Percentiles rank a stretch among this genome's conserved stretches.
Evolutionary conservation across 2,797 vertebrate species (phyloP).

Genomic region (Paratrypauchen microcephalus): DNA sequence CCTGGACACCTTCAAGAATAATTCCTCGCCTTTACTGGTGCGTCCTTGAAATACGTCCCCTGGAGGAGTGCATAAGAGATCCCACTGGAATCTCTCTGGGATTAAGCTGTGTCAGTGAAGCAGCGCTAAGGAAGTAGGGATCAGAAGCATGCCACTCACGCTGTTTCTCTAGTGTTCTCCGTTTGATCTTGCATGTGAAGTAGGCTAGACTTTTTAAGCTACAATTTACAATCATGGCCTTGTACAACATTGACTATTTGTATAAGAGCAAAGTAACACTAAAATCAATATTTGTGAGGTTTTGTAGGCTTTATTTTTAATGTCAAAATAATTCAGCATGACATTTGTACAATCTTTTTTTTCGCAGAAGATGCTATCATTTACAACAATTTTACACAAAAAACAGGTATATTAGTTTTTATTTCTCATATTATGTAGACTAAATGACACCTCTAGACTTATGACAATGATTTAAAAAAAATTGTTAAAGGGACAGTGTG

Average conservation of each 20-base stretch:
- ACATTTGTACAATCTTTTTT: not conserved
- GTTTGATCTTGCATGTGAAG: slow-evolving; percentile 35
- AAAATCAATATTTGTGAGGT: not conserved
- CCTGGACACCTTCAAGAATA: slow-evolving; percentile 36
- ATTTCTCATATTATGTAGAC: not conserved
- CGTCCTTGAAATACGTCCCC: slow-evolving; percentile 61
- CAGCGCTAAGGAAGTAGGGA: slow-evolving; percentile 49
- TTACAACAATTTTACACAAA: not conserved
- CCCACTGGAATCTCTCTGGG: slow-evolving; percentile 53
- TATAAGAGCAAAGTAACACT: too few species aligned
- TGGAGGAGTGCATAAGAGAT: slow-evolving; percentile 33
- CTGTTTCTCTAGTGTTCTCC: slow-evolving; percentile 20
- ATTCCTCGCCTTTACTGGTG: slow-evolving; percentile 42
- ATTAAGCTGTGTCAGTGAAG: slow-evolving; percentile 58
- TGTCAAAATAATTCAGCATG: not conserved
- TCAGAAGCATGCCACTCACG: slow-evolving; percentile 43
- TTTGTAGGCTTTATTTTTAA: not conserved
- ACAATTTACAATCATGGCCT: slow-evolving; percentile 6
- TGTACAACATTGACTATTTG: slow-evolving; percentile 4
- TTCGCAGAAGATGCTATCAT: not conserved
- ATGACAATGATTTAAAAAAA: too few species aligned
- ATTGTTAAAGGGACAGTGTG: too few species aligned
- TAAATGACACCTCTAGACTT: too few species aligned
- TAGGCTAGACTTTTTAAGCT: slow-evolving; percentile 23
- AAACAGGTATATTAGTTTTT: not conserved